A percentile compares a stretch with the other conserved stretches of the same genome.
Conservation (phyloP, 2,888 invertebrate species). For the Amiota communis region DNA sequence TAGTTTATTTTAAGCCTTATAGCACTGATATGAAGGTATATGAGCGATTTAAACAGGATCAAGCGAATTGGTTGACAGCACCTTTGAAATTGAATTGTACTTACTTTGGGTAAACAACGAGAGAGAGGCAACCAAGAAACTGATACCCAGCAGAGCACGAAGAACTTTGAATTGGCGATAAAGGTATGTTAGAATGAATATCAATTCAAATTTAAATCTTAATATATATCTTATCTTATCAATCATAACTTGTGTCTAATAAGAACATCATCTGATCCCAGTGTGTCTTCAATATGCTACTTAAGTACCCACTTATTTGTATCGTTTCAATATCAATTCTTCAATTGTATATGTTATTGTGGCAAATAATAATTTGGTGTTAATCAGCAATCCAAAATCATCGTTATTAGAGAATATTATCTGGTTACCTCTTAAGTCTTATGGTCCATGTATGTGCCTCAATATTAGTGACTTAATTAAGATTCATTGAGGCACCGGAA, state of each 20-base stretch:
- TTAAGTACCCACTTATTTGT: slow-evolving; percentile 69
- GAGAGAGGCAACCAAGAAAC: slow-evolving; percentile 48
- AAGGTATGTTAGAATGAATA: slow-evolving; percentile 2
- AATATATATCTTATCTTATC: background rate
- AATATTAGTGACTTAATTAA: no score
- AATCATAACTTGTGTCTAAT: background rate
- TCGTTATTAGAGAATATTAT: no score
- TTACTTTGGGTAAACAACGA: no score
- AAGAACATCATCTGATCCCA: slow-evolving; percentile 53
- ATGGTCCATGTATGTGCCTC: no score
- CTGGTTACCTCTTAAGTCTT: no score
- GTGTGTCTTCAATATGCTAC: slow-evolving; percentile 53
- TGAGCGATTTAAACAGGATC: no score
- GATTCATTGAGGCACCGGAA: slow-evolving; percentile 60
- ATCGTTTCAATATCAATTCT: slow-evolving; percentile 70
- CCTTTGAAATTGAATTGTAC: no score
- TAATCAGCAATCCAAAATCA: background rate
- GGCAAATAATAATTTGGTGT: slow-evolving; percentile 55
- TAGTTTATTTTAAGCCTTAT: no score
- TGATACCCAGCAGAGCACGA: slow-evolving; percentile 46
- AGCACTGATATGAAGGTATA: no score
- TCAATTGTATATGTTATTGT: slow-evolving; percentile 55
- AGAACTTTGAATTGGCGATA: background rate
- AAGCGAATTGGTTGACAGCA: no score
- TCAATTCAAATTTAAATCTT: background rate